Percentiles rank a stretch among this genome's conserved stretches.
phyloP scores from a whole-genome alignment of 2,113 vertebrate species.

The Pungitius pungitius region DNA sequence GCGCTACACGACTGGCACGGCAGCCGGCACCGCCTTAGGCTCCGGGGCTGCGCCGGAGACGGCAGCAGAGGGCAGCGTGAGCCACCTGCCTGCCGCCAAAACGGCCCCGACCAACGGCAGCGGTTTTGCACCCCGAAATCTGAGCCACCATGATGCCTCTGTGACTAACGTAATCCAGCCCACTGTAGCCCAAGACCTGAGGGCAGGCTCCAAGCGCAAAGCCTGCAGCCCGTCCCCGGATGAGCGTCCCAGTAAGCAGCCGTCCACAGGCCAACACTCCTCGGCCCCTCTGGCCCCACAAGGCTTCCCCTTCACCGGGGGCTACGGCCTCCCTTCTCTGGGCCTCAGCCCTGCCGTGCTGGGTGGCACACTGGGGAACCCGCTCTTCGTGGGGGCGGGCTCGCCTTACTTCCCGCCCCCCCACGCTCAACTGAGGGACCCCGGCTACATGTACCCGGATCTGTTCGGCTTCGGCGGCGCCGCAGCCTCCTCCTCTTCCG shows the following conservation, averaged over 20 bases:
- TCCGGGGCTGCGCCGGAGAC: slow-evolving; percentile 42
- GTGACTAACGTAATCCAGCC: slow-evolving; percentile 61
- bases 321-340: slow-evolving; percentile 87
- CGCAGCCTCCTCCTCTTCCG: slow-evolving; percentile 80
- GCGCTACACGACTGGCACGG: slow-evolving; percentile 83
- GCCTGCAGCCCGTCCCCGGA: slow-evolving; percentile 72
- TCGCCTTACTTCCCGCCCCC: slow-evolving; percentile 88
- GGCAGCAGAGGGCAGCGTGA: slow-evolving; percentile 49
- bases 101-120: slow-evolving; percentile 47
- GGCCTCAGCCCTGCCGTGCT: slow-evolving; percentile 87
- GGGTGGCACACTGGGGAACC: slow-evolving; percentile 86
- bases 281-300: slow-evolving; percentile 81
- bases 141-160: slow-evolving; percentile 44
- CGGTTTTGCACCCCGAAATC: slow-evolving; percentile 13
- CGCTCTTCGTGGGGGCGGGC: slow-evolving; percentile 85
- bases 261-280: slow-evolving; percentile 78
- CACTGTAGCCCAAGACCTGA: slow-evolving; percentile 83
- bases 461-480: slow-evolving; percentile 59
- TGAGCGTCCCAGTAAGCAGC: slow-evolving; percentile 85
- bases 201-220: slow-evolving; percentile 87
- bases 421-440: slow-evolving; percentile 86
- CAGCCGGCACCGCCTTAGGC: slow-evolving; percentile 62
- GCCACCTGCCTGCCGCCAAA: slow-evolving; percentile 46
- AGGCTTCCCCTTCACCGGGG: slow-evolving; percentile 86
- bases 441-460: slow-evolving; percentile 90